Conservation (phyloP, 2,113 vertebrate genomes). For the Alouatta palliata region DNA sequence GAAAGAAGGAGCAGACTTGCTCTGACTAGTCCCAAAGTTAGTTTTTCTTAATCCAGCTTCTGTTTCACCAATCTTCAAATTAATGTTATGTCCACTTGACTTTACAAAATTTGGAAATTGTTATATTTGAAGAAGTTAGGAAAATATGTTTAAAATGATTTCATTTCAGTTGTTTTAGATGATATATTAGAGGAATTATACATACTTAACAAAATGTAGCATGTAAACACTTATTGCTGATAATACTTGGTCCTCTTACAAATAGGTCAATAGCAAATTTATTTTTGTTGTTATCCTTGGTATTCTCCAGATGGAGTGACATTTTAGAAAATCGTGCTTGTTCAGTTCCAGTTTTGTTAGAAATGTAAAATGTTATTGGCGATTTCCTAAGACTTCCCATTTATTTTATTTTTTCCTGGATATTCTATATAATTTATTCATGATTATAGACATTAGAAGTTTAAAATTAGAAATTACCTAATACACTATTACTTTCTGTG, state of each 20-base stretch:
- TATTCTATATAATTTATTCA: conserved; percentile 69
- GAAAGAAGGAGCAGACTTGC: neutral
- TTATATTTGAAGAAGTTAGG: neutral
- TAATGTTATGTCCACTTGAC: neutral
- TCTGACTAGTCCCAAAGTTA: neutral
- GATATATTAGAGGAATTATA: neutral
- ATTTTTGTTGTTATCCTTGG: conserved; percentile 75
- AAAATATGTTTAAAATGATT: conserved; percentile 19
- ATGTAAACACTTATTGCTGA: conserved; percentile 56
- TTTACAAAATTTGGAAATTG: conserved; percentile 35
- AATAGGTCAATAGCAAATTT: conserved; percentile 51
- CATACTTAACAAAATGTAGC: neutral
- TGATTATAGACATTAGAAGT: conserved; percentile 61
- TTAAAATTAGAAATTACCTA: conserved; percentile 71
- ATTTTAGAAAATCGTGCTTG: conserved; percentile 63
- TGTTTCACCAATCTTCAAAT: neutral
- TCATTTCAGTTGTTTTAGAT: neutral
- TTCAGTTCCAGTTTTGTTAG: conserved; percentile 70
- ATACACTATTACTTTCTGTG: conserved; percentile 48
- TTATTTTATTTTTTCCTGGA: neutral
- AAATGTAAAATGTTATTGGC: conserved; percentile 77
- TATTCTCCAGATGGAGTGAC: conserved; percentile 52
- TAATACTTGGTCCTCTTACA: neutral
- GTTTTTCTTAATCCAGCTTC: neutral
- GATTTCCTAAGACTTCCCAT: conserved; percentile 79